These are phyloP conservation scores for Alfaro cultratus DNA, from an alignment of 2,797 vertebrate genomes.

Conservation along the genomic window DNA sequence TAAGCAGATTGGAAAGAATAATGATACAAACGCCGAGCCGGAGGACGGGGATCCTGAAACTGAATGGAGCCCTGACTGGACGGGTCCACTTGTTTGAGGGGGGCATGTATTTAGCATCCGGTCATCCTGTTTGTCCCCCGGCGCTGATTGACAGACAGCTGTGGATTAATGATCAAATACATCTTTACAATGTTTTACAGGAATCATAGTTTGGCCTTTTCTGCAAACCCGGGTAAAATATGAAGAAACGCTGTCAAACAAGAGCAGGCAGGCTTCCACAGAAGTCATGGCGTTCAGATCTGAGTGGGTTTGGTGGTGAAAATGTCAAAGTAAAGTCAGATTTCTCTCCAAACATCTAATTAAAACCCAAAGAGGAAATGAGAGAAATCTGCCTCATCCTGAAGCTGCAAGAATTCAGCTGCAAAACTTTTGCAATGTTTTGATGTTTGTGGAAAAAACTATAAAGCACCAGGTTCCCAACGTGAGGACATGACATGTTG, in stretches of 20 bases:
- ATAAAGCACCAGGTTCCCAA: too few relatives aligned
- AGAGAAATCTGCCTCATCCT: neutral
- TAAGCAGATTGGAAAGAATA: constrained; percentile 64
- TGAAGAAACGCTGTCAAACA: constrained; percentile 45
- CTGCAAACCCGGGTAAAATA: constrained; percentile 12
- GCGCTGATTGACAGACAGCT: constrained; percentile 50
- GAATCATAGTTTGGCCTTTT: constrained; percentile 37
- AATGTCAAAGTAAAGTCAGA: neutral
- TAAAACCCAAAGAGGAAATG: neutral
- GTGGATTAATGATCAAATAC: constrained; percentile 49
- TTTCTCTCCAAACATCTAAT: neutral
- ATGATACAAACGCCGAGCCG: constrained; percentile 68
- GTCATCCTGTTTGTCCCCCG: constrained; percentile 60
- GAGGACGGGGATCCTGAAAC: constrained; percentile 52
- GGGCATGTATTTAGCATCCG: constrained; percentile 56
- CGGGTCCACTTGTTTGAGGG: constrained; percentile 48
- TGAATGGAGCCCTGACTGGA: constrained; percentile 53
- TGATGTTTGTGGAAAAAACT: too few relatives aligned
- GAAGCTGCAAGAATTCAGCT: neutral
- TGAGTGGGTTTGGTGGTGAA: constrained; percentile 19
- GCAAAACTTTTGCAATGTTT: too few relatives aligned
- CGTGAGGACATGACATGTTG: too few relatives aligned
- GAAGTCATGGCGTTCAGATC: constrained; percentile 35
- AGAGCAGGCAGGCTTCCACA: constrained; percentile 23
- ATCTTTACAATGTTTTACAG: constrained; percentile 45